Evolutionary conservation across 2,888 invertebrate genomes (phyloP).

Genomic region (Phengaris alcon): DNA sequence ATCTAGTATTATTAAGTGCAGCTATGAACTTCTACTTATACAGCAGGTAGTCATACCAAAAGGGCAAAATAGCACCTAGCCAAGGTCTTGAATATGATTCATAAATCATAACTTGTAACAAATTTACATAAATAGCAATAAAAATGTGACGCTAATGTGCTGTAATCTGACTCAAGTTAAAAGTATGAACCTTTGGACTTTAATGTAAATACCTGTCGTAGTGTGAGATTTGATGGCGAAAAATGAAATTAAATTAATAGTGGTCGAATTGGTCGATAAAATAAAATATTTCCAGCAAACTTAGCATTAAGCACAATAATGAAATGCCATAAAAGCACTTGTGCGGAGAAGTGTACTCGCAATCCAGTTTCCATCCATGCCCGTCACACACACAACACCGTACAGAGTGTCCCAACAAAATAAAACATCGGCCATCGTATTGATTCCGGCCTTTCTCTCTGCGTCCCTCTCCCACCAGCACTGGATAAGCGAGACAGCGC

Average conservation of each 20-base stretch:
- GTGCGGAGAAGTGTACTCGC: slow-evolving; percentile 23
- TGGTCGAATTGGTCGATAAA: too few relatives aligned
- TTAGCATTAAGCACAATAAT: not conserved
- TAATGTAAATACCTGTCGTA: too few relatives aligned
- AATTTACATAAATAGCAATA: not conserved
- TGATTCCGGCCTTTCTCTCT: slow-evolving; percentile 62
- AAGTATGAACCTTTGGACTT: not conserved
- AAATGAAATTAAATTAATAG: too few relatives aligned
- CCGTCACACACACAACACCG: slow-evolving; percentile 32
- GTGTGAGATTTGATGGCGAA: too few relatives aligned
- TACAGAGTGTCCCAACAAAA: slow-evolving; percentile 64
- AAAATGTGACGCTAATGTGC: not conserved
- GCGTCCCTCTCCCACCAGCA: slow-evolving; percentile 47
- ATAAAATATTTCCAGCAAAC: too few relatives aligned
- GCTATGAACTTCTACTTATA: not conserved
- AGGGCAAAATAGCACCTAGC: slow-evolving; percentile 2
- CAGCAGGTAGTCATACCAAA: slow-evolving; percentile 2
- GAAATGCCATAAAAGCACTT: slow-evolving; percentile 10
- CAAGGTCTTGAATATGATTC: slow-evolving; percentile 11
- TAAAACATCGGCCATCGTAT: slow-evolving; percentile 72
- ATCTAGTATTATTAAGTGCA: not conserved
- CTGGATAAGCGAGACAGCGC: slow-evolving; percentile 36
- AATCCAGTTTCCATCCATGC: slow-evolving; percentile 31
- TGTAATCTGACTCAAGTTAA: not conserved
- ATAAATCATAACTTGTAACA: not conserved